Percentiles rank a stretch among this genome's conserved stretches.
Evolutionary conservation across 2,888 invertebrate genomes (phyloP).

Genomic region (Protophormia terraenovae): DNA sequence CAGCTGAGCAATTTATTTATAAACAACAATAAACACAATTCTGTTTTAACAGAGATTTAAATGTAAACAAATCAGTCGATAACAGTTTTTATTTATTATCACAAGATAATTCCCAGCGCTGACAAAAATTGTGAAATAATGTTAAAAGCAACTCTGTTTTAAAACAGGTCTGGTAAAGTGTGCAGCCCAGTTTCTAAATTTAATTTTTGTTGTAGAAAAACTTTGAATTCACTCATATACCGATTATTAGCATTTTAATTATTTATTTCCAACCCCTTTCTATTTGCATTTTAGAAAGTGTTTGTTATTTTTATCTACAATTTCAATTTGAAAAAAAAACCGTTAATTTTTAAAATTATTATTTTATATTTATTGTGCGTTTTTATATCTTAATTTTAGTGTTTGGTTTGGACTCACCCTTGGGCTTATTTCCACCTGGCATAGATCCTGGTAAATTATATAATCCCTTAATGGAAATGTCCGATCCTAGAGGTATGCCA

Average conservation of each 20-base stretch:
- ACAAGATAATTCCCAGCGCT: too few relatives aligned
- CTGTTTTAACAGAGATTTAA: too few relatives aligned
- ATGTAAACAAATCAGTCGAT: too few relatives aligned
- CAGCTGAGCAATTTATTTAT: too few relatives aligned
- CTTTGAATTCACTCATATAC: too few relatives aligned
- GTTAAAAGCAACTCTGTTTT: too few relatives aligned
- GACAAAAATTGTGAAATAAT: too few relatives aligned
- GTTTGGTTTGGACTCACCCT: constrained; percentile 88
- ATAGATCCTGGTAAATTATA: constrained; percentile 88
- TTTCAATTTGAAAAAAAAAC: not conserved
- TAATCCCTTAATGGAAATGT: constrained; percentile 88
- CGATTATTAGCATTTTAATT: not conserved
- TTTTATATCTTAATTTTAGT: constrained; percentile 80
- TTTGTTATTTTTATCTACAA: constrained; percentile 31
- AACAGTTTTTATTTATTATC: too few relatives aligned
- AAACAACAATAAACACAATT: too few relatives aligned
- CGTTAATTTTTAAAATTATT: not conserved
- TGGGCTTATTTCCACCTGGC: constrained; percentile 89
- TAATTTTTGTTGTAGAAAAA: too few relatives aligned
- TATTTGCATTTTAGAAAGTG: constrained; percentile 14
- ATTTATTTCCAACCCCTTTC: not conserved
- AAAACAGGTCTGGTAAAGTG: too few relatives aligned
- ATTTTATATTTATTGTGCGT: not conserved
- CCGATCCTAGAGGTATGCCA: constrained; percentile 86
- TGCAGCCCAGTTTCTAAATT: too few relatives aligned